A percentile compares a stretch with the other conserved stretches of the same genome.
Conservation (phyloP, 1,140 invertebrate genomes). For the Tetraneura akinire region DNA sequence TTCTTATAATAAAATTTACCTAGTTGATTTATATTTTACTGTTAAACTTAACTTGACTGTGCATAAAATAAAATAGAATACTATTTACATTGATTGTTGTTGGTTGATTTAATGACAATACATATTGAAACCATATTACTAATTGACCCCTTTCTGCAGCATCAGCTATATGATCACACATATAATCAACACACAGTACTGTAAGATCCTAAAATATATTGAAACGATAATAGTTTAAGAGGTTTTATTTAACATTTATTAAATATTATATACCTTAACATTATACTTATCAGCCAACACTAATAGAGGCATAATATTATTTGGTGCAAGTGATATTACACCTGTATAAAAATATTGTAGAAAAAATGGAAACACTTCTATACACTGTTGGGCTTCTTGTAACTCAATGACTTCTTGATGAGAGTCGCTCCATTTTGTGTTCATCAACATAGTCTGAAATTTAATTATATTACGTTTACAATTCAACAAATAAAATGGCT, state of each 20-base stretch:
- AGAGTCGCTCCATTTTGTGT: conserved; percentile 88
- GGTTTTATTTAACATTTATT: background rate
- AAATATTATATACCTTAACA: conserved; percentile 67
- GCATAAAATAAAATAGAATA: background rate
- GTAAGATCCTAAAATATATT: conserved; percentile 70
- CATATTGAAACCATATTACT: conserved; percentile 89
- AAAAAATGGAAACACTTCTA: conserved; percentile 84
- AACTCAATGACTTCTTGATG: conserved; percentile 79
- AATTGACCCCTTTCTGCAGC: conserved; percentile 78
- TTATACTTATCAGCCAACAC: conserved; percentile 93
- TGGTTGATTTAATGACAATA: conserved; percentile 76
- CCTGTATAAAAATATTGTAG: conserved; percentile 91
- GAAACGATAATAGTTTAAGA: no score
- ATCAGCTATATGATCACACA: conserved; percentile 82
- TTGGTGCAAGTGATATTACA: conserved; percentile 79
- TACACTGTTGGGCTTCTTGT: conserved; percentile 82
- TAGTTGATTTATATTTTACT: no score
- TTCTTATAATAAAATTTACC: no score
- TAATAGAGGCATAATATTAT: conserved; percentile 80
- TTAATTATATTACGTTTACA: conserved; percentile 1
- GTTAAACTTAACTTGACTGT: no score
- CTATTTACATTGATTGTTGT: conserved; percentile 21
- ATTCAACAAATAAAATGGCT: background rate
- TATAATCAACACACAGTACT: conserved; percentile 79
- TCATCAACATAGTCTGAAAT: conserved; percentile 88